phyloP scores from a whole-genome alignment of 2,113 vertebrate genomes.

The Gobio gobio region DNA sequence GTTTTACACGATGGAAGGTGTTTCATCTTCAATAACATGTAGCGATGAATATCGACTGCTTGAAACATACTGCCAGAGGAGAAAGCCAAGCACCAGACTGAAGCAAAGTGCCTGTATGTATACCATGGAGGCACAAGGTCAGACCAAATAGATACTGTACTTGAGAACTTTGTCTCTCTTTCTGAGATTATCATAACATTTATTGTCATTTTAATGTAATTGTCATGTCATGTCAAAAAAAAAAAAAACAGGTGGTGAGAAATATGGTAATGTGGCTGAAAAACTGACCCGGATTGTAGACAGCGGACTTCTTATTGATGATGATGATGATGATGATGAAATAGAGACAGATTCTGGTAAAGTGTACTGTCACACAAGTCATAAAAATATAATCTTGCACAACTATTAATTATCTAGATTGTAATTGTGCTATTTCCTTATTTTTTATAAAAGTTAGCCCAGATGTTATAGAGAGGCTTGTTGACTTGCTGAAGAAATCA shows the following conservation, averaged over 20 bases:
- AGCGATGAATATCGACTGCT: slow-evolving; percentile 50
- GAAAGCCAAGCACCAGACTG: neutral
- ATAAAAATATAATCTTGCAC: neutral
- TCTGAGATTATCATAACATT: neutral
- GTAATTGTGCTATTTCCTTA: neutral
- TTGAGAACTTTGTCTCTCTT: neutral
- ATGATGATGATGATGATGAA: neutral
- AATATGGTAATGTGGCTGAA: slow-evolving; percentile 33
- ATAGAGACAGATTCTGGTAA: neutral
- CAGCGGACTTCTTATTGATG: neutral
- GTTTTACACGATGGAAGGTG: slow-evolving; percentile 2
- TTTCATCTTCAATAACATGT: neutral
- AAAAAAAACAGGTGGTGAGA: neutral
- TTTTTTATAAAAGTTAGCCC: neutral
- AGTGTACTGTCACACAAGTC: neutral
- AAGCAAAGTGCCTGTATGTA: neutral
- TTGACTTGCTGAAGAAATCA: slow-evolving; percentile 52
- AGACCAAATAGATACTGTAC: neutral
- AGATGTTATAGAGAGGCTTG: slow-evolving; percentile 49
- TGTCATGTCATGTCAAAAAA: slow-evolving; percentile 9
- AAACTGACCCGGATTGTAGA: slow-evolving; percentile 51
- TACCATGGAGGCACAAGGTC: neutral
- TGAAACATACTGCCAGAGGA: slow-evolving; percentile 39
- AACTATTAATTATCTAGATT: neutral
- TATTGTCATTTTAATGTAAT: neutral